phyloP scores from a whole-genome alignment of 2,797 vertebrate genomes.

The Eulemur coronatus region DNA sequence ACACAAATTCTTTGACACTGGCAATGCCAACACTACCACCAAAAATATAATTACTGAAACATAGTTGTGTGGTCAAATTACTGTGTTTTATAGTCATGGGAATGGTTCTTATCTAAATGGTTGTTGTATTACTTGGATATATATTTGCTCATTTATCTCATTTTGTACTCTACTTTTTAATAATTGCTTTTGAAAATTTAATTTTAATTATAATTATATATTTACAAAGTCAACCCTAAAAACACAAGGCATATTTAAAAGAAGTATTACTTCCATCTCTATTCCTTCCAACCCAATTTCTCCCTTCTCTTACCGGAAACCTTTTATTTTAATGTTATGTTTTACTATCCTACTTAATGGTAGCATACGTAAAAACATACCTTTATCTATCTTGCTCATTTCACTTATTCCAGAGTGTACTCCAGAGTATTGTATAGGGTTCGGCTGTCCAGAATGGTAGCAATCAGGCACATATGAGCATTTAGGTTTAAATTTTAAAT shows the following conservation, averaged over 20 bases:
- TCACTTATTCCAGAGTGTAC: neutral
- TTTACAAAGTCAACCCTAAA: neutral
- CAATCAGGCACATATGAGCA: neutral
- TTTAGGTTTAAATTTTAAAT: neutral
- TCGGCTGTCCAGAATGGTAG: neutral
- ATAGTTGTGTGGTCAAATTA: neutral
- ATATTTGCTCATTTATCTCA: neutral
- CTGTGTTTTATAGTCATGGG: neutral
- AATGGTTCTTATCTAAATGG: neutral
- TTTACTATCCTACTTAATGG: neutral
- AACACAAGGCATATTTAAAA: neutral
- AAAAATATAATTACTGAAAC: neutral
- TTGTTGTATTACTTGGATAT: neutral
- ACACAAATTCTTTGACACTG: neutral
- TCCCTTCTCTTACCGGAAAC: neutral
- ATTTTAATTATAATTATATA: neutral
- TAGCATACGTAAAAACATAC: neutral
- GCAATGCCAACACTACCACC: neutral
- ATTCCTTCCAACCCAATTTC: neutral
- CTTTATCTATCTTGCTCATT: neutral
- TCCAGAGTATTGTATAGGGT: neutral
- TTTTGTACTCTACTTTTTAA: neutral
- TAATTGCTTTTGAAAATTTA: neutral
- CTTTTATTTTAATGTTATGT: neutral
- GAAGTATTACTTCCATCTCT: neutral